Evolutionary conservation across 2,113 vertebrate species (phyloP).

Genomic region (Oreocharis arfaki): DNA sequence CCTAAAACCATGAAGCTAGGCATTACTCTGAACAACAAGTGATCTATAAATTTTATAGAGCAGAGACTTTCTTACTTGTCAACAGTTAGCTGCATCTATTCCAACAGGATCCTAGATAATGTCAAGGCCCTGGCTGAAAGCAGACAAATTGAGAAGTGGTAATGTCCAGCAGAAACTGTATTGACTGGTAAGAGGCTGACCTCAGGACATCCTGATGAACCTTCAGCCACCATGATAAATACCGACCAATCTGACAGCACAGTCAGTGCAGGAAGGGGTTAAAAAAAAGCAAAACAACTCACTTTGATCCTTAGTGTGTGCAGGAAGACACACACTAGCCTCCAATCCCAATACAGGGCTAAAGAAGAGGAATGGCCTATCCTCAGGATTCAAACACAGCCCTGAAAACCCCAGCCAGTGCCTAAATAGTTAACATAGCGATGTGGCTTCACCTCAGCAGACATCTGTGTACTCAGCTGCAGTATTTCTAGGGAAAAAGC

Average conservation of each 20-base stretch:
- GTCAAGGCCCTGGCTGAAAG: not conserved
- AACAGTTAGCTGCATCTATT: not conserved
- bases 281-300: not conserved
- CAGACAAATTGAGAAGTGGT: not conserved
- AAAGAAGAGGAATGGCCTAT: not conserved
- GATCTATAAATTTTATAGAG: not conserved
- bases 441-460: not conserved
- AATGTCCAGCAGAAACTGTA: not conserved
- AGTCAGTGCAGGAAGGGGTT: not conserved
- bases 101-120: not conserved
- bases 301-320: not conserved
- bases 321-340: not conserved
- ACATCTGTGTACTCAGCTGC: not conserved
- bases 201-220: rapidly evolving
- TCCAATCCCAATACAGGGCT: rapidly evolving
- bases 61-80: not conserved
- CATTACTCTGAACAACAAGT: not conserved
- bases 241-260: not conserved
- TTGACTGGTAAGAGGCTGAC: not conserved
- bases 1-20: not conserved
- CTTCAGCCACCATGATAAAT: not conserved
- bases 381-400: rapidly evolving
- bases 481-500: not conserved
- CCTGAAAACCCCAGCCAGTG: not conserved
- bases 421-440: not conserved